Conservation (phyloP, 2,888 invertebrate species). For the Seladonia tumulorum region DNA sequence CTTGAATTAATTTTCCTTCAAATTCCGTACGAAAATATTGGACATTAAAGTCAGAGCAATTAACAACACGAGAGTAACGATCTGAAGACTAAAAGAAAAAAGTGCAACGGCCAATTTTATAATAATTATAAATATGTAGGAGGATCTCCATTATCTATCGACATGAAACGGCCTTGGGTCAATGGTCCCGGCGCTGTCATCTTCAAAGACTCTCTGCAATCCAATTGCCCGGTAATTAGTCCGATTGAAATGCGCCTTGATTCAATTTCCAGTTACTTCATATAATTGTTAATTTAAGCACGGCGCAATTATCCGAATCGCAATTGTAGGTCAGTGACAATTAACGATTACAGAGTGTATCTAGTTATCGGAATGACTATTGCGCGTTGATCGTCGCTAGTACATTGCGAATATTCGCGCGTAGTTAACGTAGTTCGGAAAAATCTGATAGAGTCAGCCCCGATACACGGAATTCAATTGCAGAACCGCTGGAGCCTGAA, state of each 20-base stretch:
- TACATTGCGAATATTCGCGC: not conserved
- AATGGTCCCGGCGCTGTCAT: not conserved
- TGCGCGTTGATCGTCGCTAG: not conserved
- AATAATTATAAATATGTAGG: not conserved
- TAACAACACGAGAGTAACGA: no score
- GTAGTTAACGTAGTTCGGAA: not conserved
- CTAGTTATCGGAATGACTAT: constrained; percentile 9
- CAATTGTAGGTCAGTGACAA: not conserved
- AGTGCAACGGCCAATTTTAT: not conserved
- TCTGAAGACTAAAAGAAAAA: no score
- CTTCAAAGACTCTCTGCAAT: not conserved
- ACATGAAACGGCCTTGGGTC: not conserved
- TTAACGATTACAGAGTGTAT: not conserved
- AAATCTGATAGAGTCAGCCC: not conserved
- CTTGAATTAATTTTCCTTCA: no score
- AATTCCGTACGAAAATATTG: no score
- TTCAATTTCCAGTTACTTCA: not conserved
- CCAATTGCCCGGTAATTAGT: not conserved
- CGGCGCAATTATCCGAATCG: not conserved
- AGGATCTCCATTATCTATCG: no score
- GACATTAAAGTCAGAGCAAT: no score
- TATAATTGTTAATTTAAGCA: constrained; percentile 8
- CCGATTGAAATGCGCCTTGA: not conserved
- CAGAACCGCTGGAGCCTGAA: constrained; percentile 1
- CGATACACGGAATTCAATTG: not conserved